phyloP scores from a whole-genome alignment of 2,888 invertebrate genomes.

The Diogma glabrata region DNA sequence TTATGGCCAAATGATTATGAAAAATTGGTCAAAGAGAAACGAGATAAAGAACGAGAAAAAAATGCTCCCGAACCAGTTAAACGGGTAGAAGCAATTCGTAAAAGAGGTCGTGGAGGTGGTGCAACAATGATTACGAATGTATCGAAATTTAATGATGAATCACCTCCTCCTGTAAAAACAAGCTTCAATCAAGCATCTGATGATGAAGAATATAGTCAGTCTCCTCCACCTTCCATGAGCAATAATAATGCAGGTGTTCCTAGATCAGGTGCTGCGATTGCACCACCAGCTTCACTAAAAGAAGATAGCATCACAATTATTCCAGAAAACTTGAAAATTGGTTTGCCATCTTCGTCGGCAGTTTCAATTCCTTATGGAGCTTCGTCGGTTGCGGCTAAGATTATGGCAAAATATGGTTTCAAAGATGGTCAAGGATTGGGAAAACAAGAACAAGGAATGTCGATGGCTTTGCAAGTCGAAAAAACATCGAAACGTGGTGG shows the following conservation, averaged over 20 bases:
- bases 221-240: constrained; percentile 22
- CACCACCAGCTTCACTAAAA: constrained; percentile 82
- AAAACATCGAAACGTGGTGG: constrained; percentile 96
- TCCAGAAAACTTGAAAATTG: constrained; percentile 17
- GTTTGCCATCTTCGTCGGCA: constrained; percentile 13
- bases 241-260: constrained; percentile 34
- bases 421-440: constrained; percentile 96
- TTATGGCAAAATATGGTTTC: constrained; percentile 99
- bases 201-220: constrained; percentile 54
- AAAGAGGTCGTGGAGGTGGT: constrained; percentile 43
- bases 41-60: constrained; percentile 50
- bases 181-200: constrained; percentile 36
- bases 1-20: constrained; percentile 98
- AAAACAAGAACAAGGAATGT: constrained; percentile 96
- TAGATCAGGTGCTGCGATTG: constrained; percentile 75
- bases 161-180: constrained; percentile 26
- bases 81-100: constrained; percentile 33
- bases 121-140: constrained; percentile 30
- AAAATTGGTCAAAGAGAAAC: constrained; percentile 76
- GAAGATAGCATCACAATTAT: constrained; percentile 39
- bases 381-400: constrained; percentile 90
- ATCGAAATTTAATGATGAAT: constrained; percentile 37
- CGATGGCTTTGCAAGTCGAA: constrained; percentile 90
- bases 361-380: constrained; percentile 46
- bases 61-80: constrained; percentile 41